Conservation (phyloP, 2,113 vertebrate species). For the Orthonyx spaldingii region DNA sequence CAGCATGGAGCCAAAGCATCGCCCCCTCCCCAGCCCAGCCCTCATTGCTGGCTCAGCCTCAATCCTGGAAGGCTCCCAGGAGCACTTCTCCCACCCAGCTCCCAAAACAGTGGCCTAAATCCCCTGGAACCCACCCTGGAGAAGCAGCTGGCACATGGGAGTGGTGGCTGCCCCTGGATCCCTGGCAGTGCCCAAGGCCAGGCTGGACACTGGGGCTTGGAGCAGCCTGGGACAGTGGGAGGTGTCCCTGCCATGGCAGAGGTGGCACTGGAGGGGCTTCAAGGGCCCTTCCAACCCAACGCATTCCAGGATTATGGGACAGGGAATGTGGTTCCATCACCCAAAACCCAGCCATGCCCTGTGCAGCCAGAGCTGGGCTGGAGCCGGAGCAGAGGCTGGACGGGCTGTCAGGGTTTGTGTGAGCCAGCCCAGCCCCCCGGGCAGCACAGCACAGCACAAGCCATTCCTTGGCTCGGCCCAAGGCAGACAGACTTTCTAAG, state of each 20-base stretch:
- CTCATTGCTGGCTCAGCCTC: fast-evolving
- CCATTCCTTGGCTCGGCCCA: background rate
- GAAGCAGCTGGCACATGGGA: background rate
- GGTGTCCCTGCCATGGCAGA: background rate
- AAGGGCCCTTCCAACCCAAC: fast-evolving
- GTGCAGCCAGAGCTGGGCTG: background rate
- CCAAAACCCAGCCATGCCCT: fast-evolving
- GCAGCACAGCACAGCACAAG: background rate
- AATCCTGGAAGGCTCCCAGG: background rate
- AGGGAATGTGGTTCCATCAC: fast-evolving
- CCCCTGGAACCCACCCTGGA: background rate
- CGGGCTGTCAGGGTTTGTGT: background rate
- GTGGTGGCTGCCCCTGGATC: background rate
- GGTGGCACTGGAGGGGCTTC: fast-evolving
- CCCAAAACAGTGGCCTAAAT: fast-evolving
- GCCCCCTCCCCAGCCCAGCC: background rate
- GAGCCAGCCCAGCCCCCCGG: background rate
- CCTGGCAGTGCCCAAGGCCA: background rate
- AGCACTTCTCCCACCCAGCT: background rate
- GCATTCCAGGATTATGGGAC: fast-evolving
- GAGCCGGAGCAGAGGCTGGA: background rate
- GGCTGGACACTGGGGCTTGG: background rate
- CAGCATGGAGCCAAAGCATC: background rate
- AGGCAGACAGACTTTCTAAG: constrained; percentile 4
- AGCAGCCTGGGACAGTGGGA: background rate